Base-by-base conservation (phyloP, 2,888 invertebrate genomes). In the Meiosimyza platycephala region DNA sequence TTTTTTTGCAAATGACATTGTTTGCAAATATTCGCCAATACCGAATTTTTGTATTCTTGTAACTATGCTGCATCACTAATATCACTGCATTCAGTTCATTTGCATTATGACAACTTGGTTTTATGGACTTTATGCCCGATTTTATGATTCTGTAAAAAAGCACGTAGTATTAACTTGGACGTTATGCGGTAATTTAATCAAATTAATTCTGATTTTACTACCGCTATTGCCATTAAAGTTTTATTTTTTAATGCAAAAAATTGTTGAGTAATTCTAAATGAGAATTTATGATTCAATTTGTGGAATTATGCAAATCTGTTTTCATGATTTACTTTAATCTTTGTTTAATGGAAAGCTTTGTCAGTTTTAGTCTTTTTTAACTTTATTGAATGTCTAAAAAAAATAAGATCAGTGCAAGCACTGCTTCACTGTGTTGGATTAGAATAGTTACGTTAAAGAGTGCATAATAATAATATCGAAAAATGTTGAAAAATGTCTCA, bases 281-380 rank as follows among this genome's bases (percentile, higher is more conserved):
- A 28, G 55, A 62, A 73, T 62, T 73, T 73, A 70, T 67, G 70
- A 62, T 51, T 33, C n/a, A 62, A 40, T 47, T 70, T 52, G 51
- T 28, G 22, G n/a, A 28, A 50, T 18, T 1, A 13, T 59, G 50
- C 33, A 59, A 28, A 60, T 6, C 28, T 60, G 9, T 28, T 18
- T 15, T 69, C n/a, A n/a, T 11, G n/a, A 18, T 63, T 47, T 11
- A 51, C 12, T 70, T 48, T 15, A 33, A 40, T 40, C 11, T 9
- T 18, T 68, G 40, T 51, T n/a, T 33, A 62, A 11, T 60, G 52
- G 3, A 22, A 22, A 2, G 22, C 22, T 22, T 22, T 22, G 22
- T 3, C 1, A 22, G 22, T 22, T 22, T 22, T 1, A 22, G 1
- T 22, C 22, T 22, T 22, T 22, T 22, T 1, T 22, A 22, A 22